Evolutionary conservation across 2,113 vertebrate species (phyloP), one percentile per base, ranked within the genome.

Genomic region (Proteles cristata): DNA sequence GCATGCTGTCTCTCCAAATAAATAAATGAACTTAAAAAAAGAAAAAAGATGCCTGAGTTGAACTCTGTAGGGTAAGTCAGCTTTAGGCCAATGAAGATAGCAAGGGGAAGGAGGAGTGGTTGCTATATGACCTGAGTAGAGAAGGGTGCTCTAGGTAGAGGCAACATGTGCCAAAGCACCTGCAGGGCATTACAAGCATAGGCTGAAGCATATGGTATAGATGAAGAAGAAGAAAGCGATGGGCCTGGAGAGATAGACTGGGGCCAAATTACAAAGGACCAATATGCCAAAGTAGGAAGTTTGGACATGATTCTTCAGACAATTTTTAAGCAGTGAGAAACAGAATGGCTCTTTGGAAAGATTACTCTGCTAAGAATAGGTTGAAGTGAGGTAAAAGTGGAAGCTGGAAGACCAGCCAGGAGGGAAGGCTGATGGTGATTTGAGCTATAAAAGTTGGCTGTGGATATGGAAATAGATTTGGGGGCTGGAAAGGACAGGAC

Each of bases 301-400:
- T 55, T 79, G 26, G 68, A 88, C 26, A 63, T 79, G 65, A 71
- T 63, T 63, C 48, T 86, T 89, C 58, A 82, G 63, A 71, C 21
- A 83, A n/a, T 84, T 89, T 85, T 93, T 82, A 94, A 39, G 50
- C n/a, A 95, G 39, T 33, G n/a, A 95, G 58, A 95, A 19, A 55
- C 11, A 74, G 63, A 87, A 90, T n/a, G 55, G 31, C 45, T 80
- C 45, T 90, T 80, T n/a, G 50, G 73, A 74, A 86, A 73, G 55
- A 93, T 28, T 26, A 73, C 43, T 73, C 39, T 86, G 35, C 86
- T 58, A 86, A 25, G 4, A 76, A 71, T 55, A 69, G 7, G 87
- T 1, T 65, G 55, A 66, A 66, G 35, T 61, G 45, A 69, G 76
- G 58, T 31, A 80, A 68, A 88, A 74, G 71, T 63, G 11, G 74